Evolutionary conservation across 2,113 vertebrate species (phyloP).

Genomic region (Neolamprologus devosi): DNA sequence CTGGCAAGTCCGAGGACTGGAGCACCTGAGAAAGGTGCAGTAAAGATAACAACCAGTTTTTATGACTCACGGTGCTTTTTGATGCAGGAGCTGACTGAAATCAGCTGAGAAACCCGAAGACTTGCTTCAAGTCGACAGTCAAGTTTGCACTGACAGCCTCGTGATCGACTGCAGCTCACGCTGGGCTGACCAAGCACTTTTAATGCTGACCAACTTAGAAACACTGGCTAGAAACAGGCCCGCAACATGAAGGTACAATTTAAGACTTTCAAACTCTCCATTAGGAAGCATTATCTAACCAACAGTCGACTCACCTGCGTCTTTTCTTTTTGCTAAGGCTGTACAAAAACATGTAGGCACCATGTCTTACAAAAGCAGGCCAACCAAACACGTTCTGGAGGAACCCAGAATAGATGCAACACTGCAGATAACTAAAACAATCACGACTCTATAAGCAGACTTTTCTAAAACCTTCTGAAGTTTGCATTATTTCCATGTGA

Average conservation of each 20-base stretch:
- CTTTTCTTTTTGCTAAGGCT: neutral
- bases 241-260: neutral
- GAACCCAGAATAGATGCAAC: neutral
- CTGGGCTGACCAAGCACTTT: neutral
- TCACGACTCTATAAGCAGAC: rapidly evolving
- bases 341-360: neutral
- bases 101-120: neutral
- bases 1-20: constrained; percentile 74
- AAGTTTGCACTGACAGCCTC: neutral
- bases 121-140: neutral
- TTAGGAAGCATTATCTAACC: neutral
- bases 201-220: neutral
- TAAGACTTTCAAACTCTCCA: neutral
- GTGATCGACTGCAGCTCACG: neutral
- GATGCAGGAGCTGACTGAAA: neutral
- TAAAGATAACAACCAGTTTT: neutral
- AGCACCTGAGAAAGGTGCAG: constrained; percentile 65
- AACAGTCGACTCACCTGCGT: neutral
- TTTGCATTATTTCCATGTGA: neutral
- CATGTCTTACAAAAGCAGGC: neutral
- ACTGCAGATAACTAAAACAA: neutral
- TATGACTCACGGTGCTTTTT: neutral
- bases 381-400: neutral
- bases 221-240: neutral
- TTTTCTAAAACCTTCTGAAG: neutral